These are phyloP conservation scores for Hylomyscus alleni DNA, from an alignment of 2,797 vertebrate genomes.

Conservation along the genomic window DNA sequence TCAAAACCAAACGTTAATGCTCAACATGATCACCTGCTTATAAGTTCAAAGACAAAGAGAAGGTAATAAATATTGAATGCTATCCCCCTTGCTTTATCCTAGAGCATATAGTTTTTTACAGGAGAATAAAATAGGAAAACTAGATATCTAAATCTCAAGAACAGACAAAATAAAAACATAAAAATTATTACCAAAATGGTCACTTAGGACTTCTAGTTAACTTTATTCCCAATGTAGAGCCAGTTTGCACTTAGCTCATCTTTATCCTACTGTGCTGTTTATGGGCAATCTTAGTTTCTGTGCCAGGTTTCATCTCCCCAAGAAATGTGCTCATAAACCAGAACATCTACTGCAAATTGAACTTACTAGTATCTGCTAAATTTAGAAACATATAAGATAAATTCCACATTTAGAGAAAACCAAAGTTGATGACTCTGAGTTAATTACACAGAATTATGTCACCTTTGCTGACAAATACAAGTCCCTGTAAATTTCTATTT, in stretches of 20 bases:
- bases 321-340: accelerated
- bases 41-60: not conserved
- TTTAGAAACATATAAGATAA: not conserved
- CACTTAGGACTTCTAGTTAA: not conserved
- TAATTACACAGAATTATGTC: not conserved
- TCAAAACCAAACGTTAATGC: not conserved
- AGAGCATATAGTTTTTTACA: not conserved
- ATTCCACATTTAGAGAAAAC: not conserved
- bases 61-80: not conserved
- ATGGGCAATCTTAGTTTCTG: not conserved
- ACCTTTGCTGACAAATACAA: not conserved
- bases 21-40: not conserved
- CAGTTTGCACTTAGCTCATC: not conserved
- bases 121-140: not conserved
- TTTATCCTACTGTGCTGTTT: not conserved
- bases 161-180: not conserved
- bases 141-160: not conserved
- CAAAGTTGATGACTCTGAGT: not conserved
- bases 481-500: not conserved
- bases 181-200: not conserved
- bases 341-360: not conserved
- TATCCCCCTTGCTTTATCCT: not conserved
- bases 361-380: not conserved
- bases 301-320: not conserved
- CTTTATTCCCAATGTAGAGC: not conserved